These are phyloP conservation scores for Epirrhoe alternata DNA, from an alignment of 2,888 invertebrate genomes.

Conservation along the genomic window DNA sequence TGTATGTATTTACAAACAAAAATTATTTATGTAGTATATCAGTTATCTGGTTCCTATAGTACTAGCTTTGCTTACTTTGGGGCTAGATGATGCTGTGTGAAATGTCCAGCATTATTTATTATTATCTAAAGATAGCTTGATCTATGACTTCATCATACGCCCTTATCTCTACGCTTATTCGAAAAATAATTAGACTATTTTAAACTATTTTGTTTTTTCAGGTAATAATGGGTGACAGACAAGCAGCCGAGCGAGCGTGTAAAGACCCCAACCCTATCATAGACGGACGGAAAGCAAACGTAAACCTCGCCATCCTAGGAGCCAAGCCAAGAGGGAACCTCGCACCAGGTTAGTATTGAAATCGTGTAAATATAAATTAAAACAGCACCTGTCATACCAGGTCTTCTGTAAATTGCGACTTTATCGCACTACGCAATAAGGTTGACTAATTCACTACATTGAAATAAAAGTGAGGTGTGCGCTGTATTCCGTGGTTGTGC, in stretches of 20 bases:
- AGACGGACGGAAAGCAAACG: conserved; percentile 99
- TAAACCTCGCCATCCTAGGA: conserved; percentile 98
- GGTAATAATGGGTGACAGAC: conserved; percentile 99
- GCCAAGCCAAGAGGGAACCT: conserved; percentile 97
- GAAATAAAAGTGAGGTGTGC: too few relatives aligned
- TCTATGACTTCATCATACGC: too few relatives aligned
- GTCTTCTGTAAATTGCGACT: background rate
- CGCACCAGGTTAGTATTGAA: conserved; percentile 87
- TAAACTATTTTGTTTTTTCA: conserved; percentile 70
- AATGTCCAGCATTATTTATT: too few relatives aligned
- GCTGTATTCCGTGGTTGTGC: too few relatives aligned
- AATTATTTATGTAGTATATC: too few relatives aligned
- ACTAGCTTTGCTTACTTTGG: too few relatives aligned
- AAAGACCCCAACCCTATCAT: conserved; percentile 99
- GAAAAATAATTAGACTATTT: background rate
- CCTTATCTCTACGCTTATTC: too few relatives aligned
- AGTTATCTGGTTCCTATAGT: too few relatives aligned
- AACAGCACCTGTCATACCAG: background rate
- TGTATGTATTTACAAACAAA: too few relatives aligned
- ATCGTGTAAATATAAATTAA: background rate
- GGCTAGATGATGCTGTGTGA: too few relatives aligned
- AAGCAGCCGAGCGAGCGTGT: conserved; percentile 97
- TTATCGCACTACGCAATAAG: background rate
- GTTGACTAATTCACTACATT: background rate
- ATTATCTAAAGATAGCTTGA: too few relatives aligned